phyloP scores from a whole-genome alignment of 1,140 invertebrate genomes.

The Papilio polytes region DNA sequence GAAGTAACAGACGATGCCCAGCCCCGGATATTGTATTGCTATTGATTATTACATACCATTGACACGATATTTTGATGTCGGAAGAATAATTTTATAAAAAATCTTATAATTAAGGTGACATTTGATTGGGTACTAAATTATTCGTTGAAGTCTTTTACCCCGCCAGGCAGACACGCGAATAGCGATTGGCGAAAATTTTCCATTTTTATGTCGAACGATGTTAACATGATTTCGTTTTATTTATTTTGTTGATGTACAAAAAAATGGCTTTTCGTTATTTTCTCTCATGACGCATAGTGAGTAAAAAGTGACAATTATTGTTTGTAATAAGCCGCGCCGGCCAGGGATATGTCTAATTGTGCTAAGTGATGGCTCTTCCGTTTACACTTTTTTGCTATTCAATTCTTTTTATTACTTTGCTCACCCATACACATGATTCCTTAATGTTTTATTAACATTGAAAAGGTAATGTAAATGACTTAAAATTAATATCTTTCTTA shows the following conservation, averaged over 20 bases:
- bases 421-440: neutral
- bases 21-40: slow-evolving; percentile 14
- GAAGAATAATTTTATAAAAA: neutral
- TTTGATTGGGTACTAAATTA: neutral
- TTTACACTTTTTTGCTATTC: slow-evolving; percentile 46
- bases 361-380: slow-evolving; percentile 60
- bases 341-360: slow-evolving; percentile 53
- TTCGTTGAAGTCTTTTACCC: slow-evolving; percentile 9
- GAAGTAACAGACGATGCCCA: neutral
- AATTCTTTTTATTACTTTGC: slow-evolving; percentile 42
- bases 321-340: slow-evolving; percentile 17
- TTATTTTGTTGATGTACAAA: neutral
- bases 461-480: neutral
- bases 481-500: neutral
- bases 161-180: neutral
- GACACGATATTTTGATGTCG: neutral
- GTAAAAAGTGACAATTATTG: slow-evolving; percentile 15
- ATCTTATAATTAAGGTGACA: neutral
- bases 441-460: neutral
- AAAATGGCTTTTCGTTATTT: neutral
- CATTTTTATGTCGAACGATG: neutral
- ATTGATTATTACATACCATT: neutral
- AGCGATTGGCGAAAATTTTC: neutral
- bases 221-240: too few relatives aligned
- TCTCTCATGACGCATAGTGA: neutral